These are phyloP conservation scores for Girardinichthys multiradiatus DNA, from an alignment of 2,113 vertebrate genomes.

Conservation along the genomic window DNA sequence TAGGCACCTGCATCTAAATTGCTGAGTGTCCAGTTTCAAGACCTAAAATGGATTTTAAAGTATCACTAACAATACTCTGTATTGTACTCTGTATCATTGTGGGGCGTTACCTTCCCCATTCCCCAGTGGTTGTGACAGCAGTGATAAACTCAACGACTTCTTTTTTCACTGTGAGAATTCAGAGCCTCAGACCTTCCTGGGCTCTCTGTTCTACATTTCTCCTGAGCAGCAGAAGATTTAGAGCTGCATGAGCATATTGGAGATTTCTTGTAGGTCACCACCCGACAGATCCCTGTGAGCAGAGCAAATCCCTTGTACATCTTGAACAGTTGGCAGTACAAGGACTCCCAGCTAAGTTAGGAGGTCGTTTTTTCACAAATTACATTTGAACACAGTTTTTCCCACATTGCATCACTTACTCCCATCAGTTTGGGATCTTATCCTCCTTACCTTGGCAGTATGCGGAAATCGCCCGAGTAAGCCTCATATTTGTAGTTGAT, in stretches of 20 bases:
- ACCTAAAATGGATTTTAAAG: too few relatives aligned
- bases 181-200: background rate
- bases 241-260: background rate
- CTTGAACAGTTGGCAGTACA: slow-evolving; percentile 4
- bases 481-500: slow-evolving; percentile 98
- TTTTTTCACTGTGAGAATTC: background rate
- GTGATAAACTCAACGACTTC: background rate
- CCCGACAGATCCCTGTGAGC: slow-evolving; percentile 1
- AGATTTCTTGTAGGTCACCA: slow-evolving; percentile 8
- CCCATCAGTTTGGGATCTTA: background rate
- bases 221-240: background rate
- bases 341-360: background rate
- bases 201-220: background rate
- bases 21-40: background rate
- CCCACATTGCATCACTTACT: slow-evolving; percentile 1
- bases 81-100: too few relatives aligned
- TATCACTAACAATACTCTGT: too few relatives aligned
- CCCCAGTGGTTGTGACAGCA: background rate
- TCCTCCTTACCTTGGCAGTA: slow-evolving; percentile 90
- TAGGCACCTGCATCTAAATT: background rate
- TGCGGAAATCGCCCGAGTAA: slow-evolving; percentile 95
- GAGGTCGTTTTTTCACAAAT: slow-evolving; percentile 1
- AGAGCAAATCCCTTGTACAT: slow-evolving; percentile 25
- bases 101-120: background rate
- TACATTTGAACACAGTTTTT: background rate